Evolutionary conservation across 1,140 invertebrate genomes (phyloP).

Genomic region (Atta colombica): DNA sequence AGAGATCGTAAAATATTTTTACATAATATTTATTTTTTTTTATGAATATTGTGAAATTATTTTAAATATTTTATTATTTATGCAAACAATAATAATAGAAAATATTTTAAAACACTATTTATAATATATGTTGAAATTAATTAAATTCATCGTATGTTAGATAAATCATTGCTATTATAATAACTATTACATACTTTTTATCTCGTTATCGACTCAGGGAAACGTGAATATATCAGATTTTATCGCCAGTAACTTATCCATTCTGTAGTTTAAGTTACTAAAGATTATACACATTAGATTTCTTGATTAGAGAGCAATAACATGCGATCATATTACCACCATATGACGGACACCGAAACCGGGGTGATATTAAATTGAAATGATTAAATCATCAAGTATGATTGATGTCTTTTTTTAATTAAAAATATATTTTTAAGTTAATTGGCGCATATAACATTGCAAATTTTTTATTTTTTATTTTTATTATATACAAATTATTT

Average conservation of each 20-base stretch:
- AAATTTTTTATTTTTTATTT: neutral
- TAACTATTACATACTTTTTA: conserved; percentile 29
- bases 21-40: neutral
- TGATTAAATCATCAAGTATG: conserved; percentile 9
- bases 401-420: neutral
- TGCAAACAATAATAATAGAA: neutral
- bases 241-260: conserved; percentile 63
- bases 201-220: neutral
- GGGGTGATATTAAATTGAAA: neutral
- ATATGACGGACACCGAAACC: conserved; percentile 64
- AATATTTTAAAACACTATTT: conserved; percentile 25
- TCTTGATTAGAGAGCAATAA: conserved; percentile 68
- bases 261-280: conserved; percentile 15
- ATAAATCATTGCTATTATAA: neutral
- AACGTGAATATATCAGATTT: conserved; percentile 54
- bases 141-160: conserved; percentile 9
- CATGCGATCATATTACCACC: conserved; percentile 72
- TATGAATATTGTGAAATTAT: neutral
- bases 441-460: neutral
- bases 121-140: conserved; percentile 2
- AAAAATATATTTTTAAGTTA: conserved; percentile 5
- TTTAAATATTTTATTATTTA: neutral
- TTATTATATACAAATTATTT: neutral
- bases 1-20: neutral
- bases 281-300: conserved; percentile 48